These are phyloP conservation scores for Drosophila multiciliata DNA, from an alignment of 2,888 invertebrate genomes.

Conservation along the genomic window DNA sequence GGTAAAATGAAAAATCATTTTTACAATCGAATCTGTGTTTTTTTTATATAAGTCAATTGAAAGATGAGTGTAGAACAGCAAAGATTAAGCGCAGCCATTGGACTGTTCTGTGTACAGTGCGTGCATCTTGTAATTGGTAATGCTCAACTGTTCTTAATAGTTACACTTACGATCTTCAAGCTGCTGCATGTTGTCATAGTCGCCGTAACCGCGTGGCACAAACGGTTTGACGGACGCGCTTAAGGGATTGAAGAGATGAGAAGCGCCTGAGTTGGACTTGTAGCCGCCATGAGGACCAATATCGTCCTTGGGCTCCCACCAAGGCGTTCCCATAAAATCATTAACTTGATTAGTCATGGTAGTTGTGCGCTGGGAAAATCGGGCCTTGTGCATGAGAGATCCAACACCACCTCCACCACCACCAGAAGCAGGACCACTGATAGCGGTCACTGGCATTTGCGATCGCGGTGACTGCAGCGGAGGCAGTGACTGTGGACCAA, in stretches of 20 bases:
- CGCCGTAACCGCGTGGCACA: conserved; percentile 83
- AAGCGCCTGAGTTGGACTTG: not conserved
- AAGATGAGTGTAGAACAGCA: too few species aligned
- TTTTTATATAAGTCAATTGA: too few species aligned
- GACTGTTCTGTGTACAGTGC: too few species aligned
- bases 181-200: conserved; percentile 84
- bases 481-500: conserved; percentile 15
- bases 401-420: not conserved
- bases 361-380: conserved; percentile 51
- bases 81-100: too few species aligned
- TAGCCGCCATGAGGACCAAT: conserved; percentile 12
- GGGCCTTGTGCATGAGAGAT: conserved; percentile 27
- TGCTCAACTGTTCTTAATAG: not conserved
- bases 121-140: too few species aligned
- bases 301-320: conserved; percentile 50
- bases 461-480: conserved; percentile 5
- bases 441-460: not conserved
- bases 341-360: conserved; percentile 40
- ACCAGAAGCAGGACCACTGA: not conserved
- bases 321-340: conserved; percentile 30
- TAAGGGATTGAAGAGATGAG: conserved; percentile 23
- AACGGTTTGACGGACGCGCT: conserved; percentile 53
- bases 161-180: conserved; percentile 81
- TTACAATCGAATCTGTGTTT: too few species aligned
- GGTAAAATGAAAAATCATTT: too few species aligned